A percentile compares a stretch with the other conserved stretches of the same genome.
Evolutionary conservation across 2,888 invertebrate genomes (phyloP).

Genomic region (Unio delphinus): DNA sequence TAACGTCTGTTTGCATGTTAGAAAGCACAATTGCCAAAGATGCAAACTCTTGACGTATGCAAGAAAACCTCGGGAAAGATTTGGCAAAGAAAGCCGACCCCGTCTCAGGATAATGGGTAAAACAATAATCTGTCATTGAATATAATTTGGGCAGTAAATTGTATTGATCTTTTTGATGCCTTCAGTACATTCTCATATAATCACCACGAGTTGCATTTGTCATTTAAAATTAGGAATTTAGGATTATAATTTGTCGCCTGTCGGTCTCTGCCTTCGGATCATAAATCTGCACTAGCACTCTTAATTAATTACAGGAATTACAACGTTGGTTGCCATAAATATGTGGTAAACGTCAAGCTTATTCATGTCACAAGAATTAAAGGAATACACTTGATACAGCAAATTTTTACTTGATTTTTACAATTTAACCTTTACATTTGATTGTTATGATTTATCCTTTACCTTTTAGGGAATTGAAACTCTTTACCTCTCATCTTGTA

Average conservation of each 20-base stretch:
- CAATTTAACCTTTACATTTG: neutral
- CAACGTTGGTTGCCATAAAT: too few relatives aligned
- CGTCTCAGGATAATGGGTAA: constrained; percentile 66
- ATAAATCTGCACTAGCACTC: too few relatives aligned
- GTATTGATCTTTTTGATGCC: too few relatives aligned
- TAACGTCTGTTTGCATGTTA: neutral
- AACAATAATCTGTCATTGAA: constrained; percentile 2
- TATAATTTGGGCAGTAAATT: neutral
- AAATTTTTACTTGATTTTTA: neutral
- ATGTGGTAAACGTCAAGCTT: too few relatives aligned
- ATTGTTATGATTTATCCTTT: too few relatives aligned
- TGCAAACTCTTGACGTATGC: constrained; percentile 63
- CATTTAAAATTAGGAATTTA: too few relatives aligned
- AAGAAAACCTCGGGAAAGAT: constrained; percentile 65
- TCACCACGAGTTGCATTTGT: too few relatives aligned
- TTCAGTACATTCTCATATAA: too few relatives aligned
- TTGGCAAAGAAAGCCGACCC: constrained; percentile 66
- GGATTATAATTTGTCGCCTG: too few relatives aligned
- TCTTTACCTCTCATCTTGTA: neutral
- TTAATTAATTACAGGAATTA: too few relatives aligned
- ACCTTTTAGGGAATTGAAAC: neutral
- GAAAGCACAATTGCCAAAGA: constrained; percentile 7
- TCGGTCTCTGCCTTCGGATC: too few relatives aligned
- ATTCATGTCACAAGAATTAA: too few relatives aligned
- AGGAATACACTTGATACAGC: neutral